A percentile compares a stretch with the other conserved stretches of the same genome.
These are phyloP conservation scores for Microtus montanus DNA, from an alignment of 2,113 vertebrate genomes.

Conservation along the genomic window DNA sequence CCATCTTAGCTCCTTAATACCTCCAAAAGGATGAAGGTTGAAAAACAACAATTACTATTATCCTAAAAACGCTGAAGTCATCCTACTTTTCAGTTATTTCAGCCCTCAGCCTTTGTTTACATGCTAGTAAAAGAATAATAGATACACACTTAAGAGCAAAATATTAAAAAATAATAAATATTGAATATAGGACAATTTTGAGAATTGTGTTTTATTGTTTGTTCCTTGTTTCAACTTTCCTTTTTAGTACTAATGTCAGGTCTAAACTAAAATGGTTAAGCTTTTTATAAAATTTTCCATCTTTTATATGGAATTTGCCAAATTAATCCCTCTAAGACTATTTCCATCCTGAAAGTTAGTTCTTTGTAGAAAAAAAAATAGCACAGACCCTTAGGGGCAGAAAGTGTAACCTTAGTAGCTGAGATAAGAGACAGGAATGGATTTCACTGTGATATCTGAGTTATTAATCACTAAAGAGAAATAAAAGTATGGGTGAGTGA, in stretches of 20 bases:
- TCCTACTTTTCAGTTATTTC: background rate
- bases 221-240: background rate
- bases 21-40: conserved; percentile 2
- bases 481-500: background rate
- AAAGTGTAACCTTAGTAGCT: conserved; percentile 24
- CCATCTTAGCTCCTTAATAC: background rate
- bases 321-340: background rate
- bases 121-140: conserved; percentile 34
- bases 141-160: background rate
- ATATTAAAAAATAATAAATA: background rate
- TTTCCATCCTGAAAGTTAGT: conserved; percentile 3
- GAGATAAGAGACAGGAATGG: background rate
- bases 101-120: background rate
- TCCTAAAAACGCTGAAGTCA: conserved; percentile 29
- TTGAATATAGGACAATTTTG: background rate
- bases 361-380: background rate
- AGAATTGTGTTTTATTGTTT: background rate
- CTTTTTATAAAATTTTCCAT: conserved; percentile 16
- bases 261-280: background rate
- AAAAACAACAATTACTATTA: conserved; percentile 47
- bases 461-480: conserved; percentile 44
- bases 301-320: conserved; percentile 20
- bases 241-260: conserved; percentile 13
- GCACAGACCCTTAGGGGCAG: background rate
- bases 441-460: background rate